Percentiles rank a stretch among this genome's conserved stretches.
Conservation (phyloP, 2,888 invertebrate genomes). For the Heliconius hortense region DNA sequence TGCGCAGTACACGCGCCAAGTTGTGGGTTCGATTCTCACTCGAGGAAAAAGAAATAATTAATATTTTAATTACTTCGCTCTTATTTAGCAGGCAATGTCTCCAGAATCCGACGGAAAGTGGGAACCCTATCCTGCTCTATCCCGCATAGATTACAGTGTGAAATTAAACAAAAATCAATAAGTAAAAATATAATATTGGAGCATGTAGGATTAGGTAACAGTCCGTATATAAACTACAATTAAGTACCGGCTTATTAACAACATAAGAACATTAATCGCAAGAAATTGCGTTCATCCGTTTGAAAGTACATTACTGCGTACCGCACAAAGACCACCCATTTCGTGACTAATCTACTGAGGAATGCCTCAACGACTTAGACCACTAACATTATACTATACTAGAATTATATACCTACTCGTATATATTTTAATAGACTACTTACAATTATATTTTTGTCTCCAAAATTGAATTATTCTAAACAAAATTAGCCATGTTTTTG, state of each 20-base stretch:
- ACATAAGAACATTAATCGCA: conserved; percentile 56
- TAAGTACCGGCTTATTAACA: conserved; percentile 53
- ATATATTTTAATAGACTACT: neutral
- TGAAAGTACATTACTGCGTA: conserved; percentile 32
- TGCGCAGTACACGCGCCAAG: too few species aligned
- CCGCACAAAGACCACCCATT: conserved; percentile 30
- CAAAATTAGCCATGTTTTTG: neutral
- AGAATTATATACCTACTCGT: neutral
- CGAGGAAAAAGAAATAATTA: too few species aligned
- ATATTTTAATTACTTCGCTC: too few species aligned
- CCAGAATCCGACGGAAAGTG: too few species aligned
- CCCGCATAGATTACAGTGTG: too few species aligned
- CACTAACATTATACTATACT: neutral
- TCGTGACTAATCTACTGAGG: conserved; percentile 18
- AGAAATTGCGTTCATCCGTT: conserved; percentile 62
- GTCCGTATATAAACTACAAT: conserved; percentile 45
- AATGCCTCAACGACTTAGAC: neutral
- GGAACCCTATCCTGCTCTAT: too few species aligned
- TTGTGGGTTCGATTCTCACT: too few species aligned
- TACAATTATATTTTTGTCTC: neutral
- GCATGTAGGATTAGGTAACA: conserved; percentile 29
- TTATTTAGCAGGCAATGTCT: too few species aligned
- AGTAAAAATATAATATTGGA: too few species aligned
- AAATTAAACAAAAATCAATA: too few species aligned
- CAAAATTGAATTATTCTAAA: neutral